Conservation (phyloP, 1,140 invertebrate species). For the Adoxophyes honmai region DNA sequence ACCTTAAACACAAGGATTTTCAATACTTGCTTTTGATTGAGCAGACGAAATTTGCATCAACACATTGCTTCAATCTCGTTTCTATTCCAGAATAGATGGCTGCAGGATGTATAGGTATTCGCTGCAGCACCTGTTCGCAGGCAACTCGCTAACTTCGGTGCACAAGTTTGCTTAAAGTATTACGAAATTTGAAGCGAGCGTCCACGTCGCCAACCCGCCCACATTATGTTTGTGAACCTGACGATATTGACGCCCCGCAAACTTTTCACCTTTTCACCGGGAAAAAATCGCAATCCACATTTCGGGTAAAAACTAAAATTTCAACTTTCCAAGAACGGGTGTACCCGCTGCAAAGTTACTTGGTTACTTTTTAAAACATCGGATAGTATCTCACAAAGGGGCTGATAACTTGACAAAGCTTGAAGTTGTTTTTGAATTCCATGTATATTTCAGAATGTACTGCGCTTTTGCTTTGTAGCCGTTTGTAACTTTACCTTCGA, state of each 20-base stretch:
- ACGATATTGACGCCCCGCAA: slow-evolving; percentile 37
- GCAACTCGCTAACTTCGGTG: slow-evolving; percentile 50
- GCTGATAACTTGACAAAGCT: slow-evolving; percentile 33
- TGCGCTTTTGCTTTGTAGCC: slow-evolving; percentile 1
- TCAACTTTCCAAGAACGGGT: slow-evolving; percentile 28
- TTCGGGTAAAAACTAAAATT: slow-evolving; percentile 40
- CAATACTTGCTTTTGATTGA: too few species aligned
- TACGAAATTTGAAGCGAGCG: slow-evolving; percentile 54
- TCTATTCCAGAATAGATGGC: slow-evolving; percentile 5
- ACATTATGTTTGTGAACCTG: slow-evolving; percentile 55
- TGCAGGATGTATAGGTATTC: slow-evolving; percentile 47
- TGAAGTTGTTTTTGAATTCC: slow-evolving; percentile 34
- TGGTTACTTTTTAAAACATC: slow-evolving; percentile 45
- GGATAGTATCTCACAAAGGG: slow-evolving; percentile 43
- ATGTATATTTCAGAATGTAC: slow-evolving; percentile 1
- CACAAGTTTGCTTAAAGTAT: slow-evolving; percentile 65
- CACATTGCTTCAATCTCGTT: slow-evolving; percentile 21
- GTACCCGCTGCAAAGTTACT: slow-evolving; percentile 22
- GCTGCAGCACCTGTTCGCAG: slow-evolving; percentile 55
- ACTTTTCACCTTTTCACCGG: slow-evolving; percentile 42
- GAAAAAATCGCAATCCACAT: slow-evolving; percentile 38
- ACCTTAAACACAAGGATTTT: too few species aligned
- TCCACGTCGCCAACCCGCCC: slow-evolving; percentile 30
- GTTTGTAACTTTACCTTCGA: background rate
- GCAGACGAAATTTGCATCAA: slow-evolving; percentile 4